These are phyloP conservation scores for Drosophila bifasciata DNA, from an alignment of 1,140 invertebrate genomes.

Conservation along the genomic window DNA sequence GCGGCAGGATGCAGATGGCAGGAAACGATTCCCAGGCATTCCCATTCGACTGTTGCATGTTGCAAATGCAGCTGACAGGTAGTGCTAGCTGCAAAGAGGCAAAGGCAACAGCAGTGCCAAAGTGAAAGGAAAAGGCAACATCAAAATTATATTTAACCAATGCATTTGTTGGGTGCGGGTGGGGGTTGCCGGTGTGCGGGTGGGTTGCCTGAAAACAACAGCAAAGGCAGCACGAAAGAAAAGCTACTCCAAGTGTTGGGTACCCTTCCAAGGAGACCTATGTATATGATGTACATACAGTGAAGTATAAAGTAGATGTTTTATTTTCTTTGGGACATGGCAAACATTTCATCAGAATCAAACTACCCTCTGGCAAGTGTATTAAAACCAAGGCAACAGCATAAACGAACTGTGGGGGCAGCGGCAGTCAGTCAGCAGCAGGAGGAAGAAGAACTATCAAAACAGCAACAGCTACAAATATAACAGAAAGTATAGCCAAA, in stretches of 20 bases:
- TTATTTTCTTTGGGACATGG: too few relatives aligned
- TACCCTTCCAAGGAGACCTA: too few relatives aligned
- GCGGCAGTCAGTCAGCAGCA: background rate
- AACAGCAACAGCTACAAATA: constrained; percentile 23
- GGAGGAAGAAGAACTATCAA: constrained; percentile 25
- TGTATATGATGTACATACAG: too few relatives aligned
- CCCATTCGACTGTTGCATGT: constrained; percentile 58
- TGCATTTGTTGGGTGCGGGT: background rate
- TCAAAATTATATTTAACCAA: constrained; percentile 63
- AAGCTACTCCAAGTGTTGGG: background rate
- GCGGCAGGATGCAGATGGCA: constrained; percentile 17
- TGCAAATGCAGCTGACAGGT: constrained; percentile 72
- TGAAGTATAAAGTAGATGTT: too few relatives aligned
- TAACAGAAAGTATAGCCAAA: constrained; percentile 7
- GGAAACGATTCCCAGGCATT: constrained; percentile 37
- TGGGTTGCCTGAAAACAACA: constrained; percentile 55
- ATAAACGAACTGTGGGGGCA: too few relatives aligned
- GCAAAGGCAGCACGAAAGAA: constrained; percentile 41
- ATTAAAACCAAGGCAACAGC: constrained; percentile 28
- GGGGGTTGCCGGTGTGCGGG: constrained; percentile 39
- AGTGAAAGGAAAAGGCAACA: constrained; percentile 17
- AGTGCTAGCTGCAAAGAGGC: constrained; percentile 19
- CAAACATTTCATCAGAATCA: too few relatives aligned
- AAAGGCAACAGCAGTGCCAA: constrained; percentile 12
- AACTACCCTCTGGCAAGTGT: too few relatives aligned